These are phyloP conservation scores for Potamarius usumacintae DNA, from an alignment of 2,113 vertebrate species.

Conservation along the genomic window DNA sequence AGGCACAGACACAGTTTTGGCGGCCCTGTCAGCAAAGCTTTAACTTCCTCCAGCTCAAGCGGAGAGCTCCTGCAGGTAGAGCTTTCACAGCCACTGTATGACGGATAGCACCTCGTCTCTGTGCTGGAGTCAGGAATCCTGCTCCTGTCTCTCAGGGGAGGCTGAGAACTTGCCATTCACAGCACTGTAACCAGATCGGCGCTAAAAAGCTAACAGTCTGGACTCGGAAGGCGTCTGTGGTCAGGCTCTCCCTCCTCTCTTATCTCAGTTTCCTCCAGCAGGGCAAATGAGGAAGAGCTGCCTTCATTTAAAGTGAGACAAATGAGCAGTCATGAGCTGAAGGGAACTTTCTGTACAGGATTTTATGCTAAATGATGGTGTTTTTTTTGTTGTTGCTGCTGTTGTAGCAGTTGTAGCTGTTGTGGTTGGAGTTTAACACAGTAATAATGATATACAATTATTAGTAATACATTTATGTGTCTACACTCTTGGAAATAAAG, in stretches of 20 bases:
- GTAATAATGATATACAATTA: neutral
- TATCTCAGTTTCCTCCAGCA: conserved; percentile 71
- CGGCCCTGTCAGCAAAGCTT: conserved; percentile 66
- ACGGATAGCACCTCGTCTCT: conserved; percentile 72
- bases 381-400: neutral
- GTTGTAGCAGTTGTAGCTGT: neutral
- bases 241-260: conserved; percentile 69
- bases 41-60: conserved; percentile 59
- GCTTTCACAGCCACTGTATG: conserved; percentile 73
- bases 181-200: conserved; percentile 80
- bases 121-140: conserved; percentile 77
- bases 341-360: neutral
- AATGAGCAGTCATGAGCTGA: conserved; percentile 51
- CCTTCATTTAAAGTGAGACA: conserved; percentile 65
- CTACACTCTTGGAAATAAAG: neutral
- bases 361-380: neutral
- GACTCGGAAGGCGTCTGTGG: conserved; percentile 76
- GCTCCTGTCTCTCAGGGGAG: conserved; percentile 76
- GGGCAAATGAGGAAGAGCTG: conserved; percentile 63
- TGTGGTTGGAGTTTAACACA: neutral
- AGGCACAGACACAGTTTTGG: conserved; percentile 53
- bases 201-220: conserved; percentile 78
- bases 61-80: conserved; percentile 60
- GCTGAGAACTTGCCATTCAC: conserved; percentile 73
- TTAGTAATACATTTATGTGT: neutral